Base-by-base conservation (phyloP, 2,113 vertebrate genomes). In the Ovibos moschatus region DNA sequence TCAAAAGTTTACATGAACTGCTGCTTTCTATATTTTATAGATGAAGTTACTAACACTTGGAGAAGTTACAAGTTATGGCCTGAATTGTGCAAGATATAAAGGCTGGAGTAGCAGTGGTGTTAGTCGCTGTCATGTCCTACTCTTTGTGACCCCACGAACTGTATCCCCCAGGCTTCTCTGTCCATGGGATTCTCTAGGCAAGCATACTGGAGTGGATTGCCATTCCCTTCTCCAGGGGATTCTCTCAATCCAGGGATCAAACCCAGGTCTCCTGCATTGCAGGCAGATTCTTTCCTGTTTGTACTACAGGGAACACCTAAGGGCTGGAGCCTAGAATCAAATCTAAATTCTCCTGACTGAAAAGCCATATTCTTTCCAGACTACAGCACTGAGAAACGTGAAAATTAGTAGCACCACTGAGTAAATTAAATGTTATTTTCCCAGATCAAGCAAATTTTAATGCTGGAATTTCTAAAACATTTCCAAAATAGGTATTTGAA, bases 81-180 rank as follows among this genome's bases (percentile, higher is more conserved):
- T 76, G 27, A 76, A 25, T 84, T 51, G 17, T 27, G 2, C 19
- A n/a, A 16, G 33, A 50, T 33, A 10, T 10, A 60, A 74, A 10
- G 23, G 14, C 17, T 79, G 43, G 7, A 30, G 9, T 36, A 36
- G n/a, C 2, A 6, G n/a, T 21, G n/a, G 64, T 71, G 10, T 71
- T 71, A 71, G 19, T 71, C 1, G 0, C 16, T 67, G 64, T 23
- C 0, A 0, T 71, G n/a, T 36, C 64, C 4, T 71, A 71, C n/a
- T 71, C n/a, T 71, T 71, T 71, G 64, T 36, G n/a, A 36, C 21
- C 64, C 19, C 19, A 23, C 0, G 4, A 10, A 71, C 64, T 23
- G 67, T 71, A 71, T n/a, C 5, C 19, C 62, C 67, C n/a, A 40
- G n/a, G 5, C n/a, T 40, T 5, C 19, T 36, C 2, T 12, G 10